Conservation (phyloP, 2,888 invertebrate species). For the Pimpla rufipes region DNA sequence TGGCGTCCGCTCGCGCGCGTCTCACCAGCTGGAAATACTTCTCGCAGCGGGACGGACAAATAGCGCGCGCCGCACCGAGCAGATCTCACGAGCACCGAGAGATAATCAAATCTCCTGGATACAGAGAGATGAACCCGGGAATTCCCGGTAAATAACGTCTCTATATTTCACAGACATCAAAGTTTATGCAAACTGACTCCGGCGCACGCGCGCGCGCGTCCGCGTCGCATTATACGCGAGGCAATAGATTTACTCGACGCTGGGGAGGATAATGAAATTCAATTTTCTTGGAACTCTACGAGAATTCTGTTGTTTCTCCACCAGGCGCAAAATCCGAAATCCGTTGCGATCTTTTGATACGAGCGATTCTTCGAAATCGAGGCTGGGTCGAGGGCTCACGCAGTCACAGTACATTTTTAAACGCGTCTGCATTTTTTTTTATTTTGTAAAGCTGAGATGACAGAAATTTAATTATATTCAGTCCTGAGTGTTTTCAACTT, state of each 20-base stretch:
- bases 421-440: no score
- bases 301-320: background rate
- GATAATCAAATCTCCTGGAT: conserved; percentile 22
- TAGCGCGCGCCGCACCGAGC: background rate
- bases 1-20: no score
- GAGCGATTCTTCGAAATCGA: no score
- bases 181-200: background rate
- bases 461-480: background rate
- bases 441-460: background rate
- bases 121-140: conserved; percentile 3
- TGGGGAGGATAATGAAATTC: background rate
- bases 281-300: background rate
- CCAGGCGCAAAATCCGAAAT: background rate
- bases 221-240: background rate
- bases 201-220: no score
- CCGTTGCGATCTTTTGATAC: background rate
- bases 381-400: no score
- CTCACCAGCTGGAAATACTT: background rate
- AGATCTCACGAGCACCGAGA: background rate
- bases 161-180: background rate
- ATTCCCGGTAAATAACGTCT: background rate
- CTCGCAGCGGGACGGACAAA: background rate
- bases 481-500: no score
- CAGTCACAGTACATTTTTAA: no score
- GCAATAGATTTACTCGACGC: background rate